Percentiles rank a stretch among this genome's conserved stretches.
Evolutionary conservation across 2,113 vertebrate species (phyloP).

Genomic region (Tachycineta bicolor): DNA sequence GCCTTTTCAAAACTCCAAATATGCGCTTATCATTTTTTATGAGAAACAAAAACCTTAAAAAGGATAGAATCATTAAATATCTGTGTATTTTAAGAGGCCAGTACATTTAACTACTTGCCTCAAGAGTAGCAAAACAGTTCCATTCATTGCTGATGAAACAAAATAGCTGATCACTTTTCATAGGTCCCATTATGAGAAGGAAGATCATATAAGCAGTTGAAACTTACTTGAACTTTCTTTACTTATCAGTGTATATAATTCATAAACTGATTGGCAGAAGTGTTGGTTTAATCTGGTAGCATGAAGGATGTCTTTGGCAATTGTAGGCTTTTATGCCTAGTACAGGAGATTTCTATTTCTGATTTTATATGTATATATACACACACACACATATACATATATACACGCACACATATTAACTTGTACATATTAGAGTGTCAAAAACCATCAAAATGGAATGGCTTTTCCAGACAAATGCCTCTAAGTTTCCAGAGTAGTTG

Average conservation of each 20-base stretch:
- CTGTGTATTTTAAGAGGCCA: neutral
- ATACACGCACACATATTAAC: neutral
- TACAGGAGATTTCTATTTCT: neutral
- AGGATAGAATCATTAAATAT: neutral
- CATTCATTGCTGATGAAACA: neutral
- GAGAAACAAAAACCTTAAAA: neutral
- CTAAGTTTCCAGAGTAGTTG: constrained; percentile 19
- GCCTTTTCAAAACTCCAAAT: neutral
- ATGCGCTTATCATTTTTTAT: neutral
- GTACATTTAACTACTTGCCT: neutral
- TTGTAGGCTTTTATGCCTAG: neutral
- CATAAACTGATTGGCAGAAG: neutral
- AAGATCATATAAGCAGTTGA: neutral
- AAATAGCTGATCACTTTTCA: neutral
- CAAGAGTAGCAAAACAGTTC: neutral
- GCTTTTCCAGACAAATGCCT: constrained; percentile 31
- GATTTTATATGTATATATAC: too few species aligned
- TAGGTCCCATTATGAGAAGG: neutral
- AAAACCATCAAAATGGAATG: constrained; percentile 5
- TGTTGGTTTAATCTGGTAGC: neutral
- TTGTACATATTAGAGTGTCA: neutral
- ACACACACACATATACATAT: too few species aligned
- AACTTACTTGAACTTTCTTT: neutral
- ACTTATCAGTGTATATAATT: neutral
- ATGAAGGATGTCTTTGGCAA: neutral